phyloP scores from a whole-genome alignment of 64 coral and sea anemone genomes.

The Anthopleura sola region DNA sequence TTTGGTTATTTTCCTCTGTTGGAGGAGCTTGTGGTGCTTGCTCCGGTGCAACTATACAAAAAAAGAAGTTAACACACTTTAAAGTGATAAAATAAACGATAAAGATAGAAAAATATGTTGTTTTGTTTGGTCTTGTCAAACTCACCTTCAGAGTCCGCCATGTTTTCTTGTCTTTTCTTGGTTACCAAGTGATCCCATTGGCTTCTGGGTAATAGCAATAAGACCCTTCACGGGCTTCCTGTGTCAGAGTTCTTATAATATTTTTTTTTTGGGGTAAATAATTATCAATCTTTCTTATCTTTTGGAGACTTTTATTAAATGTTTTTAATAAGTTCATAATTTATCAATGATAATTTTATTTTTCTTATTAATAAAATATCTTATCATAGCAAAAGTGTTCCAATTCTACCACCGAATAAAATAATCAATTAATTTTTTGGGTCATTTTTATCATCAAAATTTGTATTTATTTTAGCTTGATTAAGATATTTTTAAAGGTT shows the following conservation, averaged over 20 bases:
- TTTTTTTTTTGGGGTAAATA: background rate
- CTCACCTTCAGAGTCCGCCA: conserved; percentile 65
- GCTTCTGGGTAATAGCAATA: conserved; percentile 7
- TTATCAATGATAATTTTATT: background rate
- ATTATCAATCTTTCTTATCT: background rate
- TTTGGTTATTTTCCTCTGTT: conserved; percentile 56
- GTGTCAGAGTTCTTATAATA: background rate
- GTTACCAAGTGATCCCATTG: conserved; percentile 57
- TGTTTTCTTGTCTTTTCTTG: conserved; percentile 54
- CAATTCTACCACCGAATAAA: too few species aligned
- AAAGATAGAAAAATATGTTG: background rate
- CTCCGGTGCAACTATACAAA: conserved; percentile 36
- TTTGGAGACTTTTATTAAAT: background rate
- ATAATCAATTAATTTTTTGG: too few species aligned
- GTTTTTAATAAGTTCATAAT: background rate
- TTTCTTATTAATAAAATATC: background rate
- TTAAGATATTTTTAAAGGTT: too few species aligned
- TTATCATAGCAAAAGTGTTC: too few species aligned
- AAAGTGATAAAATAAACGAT: background rate
- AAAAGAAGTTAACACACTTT: background rate
- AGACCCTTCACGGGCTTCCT: background rate
- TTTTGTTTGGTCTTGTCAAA: background rate
- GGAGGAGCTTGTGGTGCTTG: conserved; percentile 45
- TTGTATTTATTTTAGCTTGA: too few species aligned
- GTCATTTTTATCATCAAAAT: too few species aligned